Base-by-base conservation (phyloP, 1,140 invertebrate genomes). In the Conus betulinus region DNA sequence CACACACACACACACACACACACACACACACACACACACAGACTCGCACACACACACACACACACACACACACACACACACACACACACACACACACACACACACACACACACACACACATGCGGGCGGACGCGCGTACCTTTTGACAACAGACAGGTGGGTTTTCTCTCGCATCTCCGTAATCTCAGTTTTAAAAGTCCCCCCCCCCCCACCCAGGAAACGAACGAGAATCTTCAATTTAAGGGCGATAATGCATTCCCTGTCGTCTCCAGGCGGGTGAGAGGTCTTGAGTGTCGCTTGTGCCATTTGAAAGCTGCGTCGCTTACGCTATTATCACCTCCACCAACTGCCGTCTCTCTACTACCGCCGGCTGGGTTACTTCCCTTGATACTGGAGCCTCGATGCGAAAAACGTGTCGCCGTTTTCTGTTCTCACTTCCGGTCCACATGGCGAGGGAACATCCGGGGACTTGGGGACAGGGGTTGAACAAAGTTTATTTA, bases 201-300 rank as follows among this genome's bases (percentile, higher is more conserved):
- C 23, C 67, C 3, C 20, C 67, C 67, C 67, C 67, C 23, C 67
- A 71, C 20, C 67, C 67, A 23, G 23, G 67, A 71, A 71, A 71
- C 13, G 67, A 71, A 71, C 67, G 67, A 71, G 67, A 71, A 23
- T 71, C 67, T 71, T 71, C 67, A 71, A 71, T 71, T 71, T 5
- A 71, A 71, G 67, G 67, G 67, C 67, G 67, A 71, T 71, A 71
- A 71, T 71, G 67, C 67, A 71, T 71, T 71, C 67, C 67, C 13
- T 71, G 67, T 71, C 67, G 67, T 20, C 67, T 71, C 13, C 20
- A 6, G 6, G 67, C 17, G 11, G 6, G 13, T 71, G 15, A 71
- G 23, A 17, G 67, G 11, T 71, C 67, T 71, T 71, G 67, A 71
- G 6, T 71, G 67, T 71, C 67, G 67, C 67, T 71, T 13, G 67